phyloP scores from a whole-genome alignment of 2,888 invertebrate species.

The Iphiclides podalirius region DNA sequence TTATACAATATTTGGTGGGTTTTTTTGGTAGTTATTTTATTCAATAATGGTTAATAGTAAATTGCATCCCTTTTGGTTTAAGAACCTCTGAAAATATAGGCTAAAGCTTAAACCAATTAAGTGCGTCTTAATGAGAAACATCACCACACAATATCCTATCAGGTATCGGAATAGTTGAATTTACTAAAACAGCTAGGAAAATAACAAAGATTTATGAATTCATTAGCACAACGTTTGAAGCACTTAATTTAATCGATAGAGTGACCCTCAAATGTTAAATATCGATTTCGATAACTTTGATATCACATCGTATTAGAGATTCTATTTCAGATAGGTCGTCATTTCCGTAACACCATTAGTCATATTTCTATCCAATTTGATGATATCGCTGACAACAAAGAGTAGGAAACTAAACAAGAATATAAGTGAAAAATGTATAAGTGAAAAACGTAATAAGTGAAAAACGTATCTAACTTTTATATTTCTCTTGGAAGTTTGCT shows the following conservation, averaged over 20 bases:
- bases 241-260: no score
- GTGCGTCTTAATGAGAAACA: no score
- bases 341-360: constrained; percentile 8
- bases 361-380: constrained; percentile 2
- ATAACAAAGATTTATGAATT: no score
- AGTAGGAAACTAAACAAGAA: not conserved
- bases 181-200: not conserved
- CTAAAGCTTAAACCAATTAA: no score
- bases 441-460: no score
- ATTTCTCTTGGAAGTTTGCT: no score
- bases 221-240: no score
- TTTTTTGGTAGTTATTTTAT: no score
- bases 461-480: no score
- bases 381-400: constrained; percentile 1
- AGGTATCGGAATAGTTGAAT: not conserved
- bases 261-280: constrained; percentile 2
- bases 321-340: constrained; percentile 13
- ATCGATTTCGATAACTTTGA: constrained; percentile 7
- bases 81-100: not conserved
- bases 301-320: constrained; percentile 18
- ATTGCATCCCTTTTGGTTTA: not conserved
- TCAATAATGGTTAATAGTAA: not conserved
- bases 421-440: no score
- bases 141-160: no score
- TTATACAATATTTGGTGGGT: no score